These are phyloP conservation scores for Stegodyphus dumicola DNA, from an alignment of 1,140 invertebrate species.

Conservation along the genomic window DNA sequence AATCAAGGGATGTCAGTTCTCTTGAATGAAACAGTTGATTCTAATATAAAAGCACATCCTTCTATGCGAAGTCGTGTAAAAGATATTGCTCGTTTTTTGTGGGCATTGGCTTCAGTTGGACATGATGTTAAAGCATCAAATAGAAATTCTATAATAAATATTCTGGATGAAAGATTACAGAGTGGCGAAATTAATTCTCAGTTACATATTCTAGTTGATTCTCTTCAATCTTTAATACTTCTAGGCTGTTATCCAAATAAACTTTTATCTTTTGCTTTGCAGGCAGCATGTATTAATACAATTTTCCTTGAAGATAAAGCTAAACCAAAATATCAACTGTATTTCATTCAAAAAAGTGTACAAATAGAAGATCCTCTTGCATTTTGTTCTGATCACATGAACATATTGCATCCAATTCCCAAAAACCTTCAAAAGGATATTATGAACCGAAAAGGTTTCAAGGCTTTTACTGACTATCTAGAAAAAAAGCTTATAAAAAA, in stretches of 20 bases:
- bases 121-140: constrained; percentile 8
- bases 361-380: constrained; percentile 44
- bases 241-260: constrained; percentile 21
- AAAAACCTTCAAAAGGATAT: constrained; percentile 44
- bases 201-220: constrained; percentile 38
- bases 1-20: not conserved
- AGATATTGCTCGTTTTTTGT: constrained; percentile 47
- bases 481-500: not conserved
- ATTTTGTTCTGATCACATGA: not conserved
- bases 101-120: constrained; percentile 25
- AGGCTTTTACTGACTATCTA: constrained; percentile 14
- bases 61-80: constrained; percentile 26
- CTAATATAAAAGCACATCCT: constrained; percentile 27
- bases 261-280: constrained; percentile 16
- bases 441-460: constrained; percentile 28
- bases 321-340: constrained; percentile 55
- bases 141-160: constrained; percentile 7
- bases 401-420: not conserved
- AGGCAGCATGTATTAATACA: not conserved
- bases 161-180: not conserved
- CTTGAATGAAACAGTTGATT: not conserved
- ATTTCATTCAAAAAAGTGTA: constrained; percentile 32
- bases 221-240: constrained; percentile 36
- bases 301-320: not conserved
- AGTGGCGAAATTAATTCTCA: constrained; percentile 33